Percentiles rank a stretch among this genome's conserved stretches.
phyloP scores from a whole-genome alignment of 92 coral and sea anemone species.

The Galaxea fascicularis region DNA sequence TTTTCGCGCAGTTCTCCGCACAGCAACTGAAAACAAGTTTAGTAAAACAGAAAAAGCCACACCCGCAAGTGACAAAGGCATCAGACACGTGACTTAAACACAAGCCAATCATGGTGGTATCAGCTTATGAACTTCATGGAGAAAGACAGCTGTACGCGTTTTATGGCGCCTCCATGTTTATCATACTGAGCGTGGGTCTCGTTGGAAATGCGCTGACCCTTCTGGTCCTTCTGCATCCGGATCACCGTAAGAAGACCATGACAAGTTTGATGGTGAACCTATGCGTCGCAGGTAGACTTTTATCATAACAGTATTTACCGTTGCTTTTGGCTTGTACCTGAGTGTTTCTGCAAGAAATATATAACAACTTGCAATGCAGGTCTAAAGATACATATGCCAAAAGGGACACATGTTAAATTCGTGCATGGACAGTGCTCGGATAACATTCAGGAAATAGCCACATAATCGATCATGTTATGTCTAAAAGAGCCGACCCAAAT shows the following conservation, averaged over 20 bases:
- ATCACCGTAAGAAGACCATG: conserved; percentile 67
- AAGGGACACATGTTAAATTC: too few species aligned
- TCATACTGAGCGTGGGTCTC: conserved; percentile 66
- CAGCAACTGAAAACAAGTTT: background rate
- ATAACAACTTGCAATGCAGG: too few species aligned
- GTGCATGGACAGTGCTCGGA: too few species aligned
- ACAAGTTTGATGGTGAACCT: conserved; percentile 67
- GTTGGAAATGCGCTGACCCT: conserved; percentile 66
- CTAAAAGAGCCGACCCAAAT: too few species aligned
- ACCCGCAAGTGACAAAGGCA: background rate
- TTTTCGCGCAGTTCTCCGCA: background rate
- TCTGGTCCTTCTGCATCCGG: conserved; percentile 57
- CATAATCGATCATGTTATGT: too few species aligned
- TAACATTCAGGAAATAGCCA: too few species aligned
- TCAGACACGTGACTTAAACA: background rate
- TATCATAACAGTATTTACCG: too few species aligned
- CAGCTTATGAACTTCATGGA: conserved; percentile 19
- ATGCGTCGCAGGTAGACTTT: conserved; percentile 46
- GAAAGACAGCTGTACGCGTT: conserved; percentile 30
- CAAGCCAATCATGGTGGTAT: background rate
- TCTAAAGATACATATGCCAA: too few species aligned
- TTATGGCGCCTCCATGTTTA: conserved; percentile 71
- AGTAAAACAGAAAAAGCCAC: background rate
- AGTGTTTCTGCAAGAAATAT: too few species aligned
- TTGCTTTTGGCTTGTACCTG: background rate